phyloP scores from a whole-genome alignment of 2,797 vertebrate species.

The Sebastes minor region DNA sequence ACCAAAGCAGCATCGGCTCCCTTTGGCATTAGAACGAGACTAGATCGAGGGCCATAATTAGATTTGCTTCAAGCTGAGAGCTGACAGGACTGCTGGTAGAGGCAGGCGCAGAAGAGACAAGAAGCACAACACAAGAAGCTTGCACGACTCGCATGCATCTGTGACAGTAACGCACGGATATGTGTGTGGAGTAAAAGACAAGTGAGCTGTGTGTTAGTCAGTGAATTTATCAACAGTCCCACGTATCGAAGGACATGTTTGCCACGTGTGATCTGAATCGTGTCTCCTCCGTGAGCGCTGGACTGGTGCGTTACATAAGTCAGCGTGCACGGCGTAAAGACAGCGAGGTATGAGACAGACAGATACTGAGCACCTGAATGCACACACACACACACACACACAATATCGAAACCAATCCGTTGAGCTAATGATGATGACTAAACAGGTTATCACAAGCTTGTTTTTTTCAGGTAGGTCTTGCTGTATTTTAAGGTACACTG shows the following conservation, averaged over 20 bases:
- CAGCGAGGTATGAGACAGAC: slow-evolving; percentile 43
- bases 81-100: slow-evolving; percentile 31
- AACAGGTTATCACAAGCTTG: not conserved
- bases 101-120: not conserved
- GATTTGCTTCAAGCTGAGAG: slow-evolving; percentile 45
- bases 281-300: slow-evolving; percentile 65
- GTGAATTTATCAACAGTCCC: slow-evolving; percentile 23
- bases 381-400: not conserved
- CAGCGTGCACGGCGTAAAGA: slow-evolving; percentile 58
- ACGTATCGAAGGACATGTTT: slow-evolving; percentile 46
- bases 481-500: not conserved
- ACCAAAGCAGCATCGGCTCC: slow-evolving; percentile 40
- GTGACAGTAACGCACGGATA: not conserved
- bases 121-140: slow-evolving; percentile 8
- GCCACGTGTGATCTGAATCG: slow-evolving; percentile 61
- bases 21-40: slow-evolving; percentile 54
- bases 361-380: slow-evolving; percentile 30
- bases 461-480: not conserved
- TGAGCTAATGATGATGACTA: slow-evolving; percentile 21
- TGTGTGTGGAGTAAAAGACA: not conserved
- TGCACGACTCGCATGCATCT: not conserved
- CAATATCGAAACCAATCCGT: slow-evolving; percentile 6
- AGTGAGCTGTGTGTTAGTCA: not conserved
- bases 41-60: slow-evolving; percentile 64
- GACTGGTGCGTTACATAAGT: slow-evolving; percentile 73